Conservation (phyloP, 2,888 invertebrate species). For the Hedychridium roseum region DNA sequence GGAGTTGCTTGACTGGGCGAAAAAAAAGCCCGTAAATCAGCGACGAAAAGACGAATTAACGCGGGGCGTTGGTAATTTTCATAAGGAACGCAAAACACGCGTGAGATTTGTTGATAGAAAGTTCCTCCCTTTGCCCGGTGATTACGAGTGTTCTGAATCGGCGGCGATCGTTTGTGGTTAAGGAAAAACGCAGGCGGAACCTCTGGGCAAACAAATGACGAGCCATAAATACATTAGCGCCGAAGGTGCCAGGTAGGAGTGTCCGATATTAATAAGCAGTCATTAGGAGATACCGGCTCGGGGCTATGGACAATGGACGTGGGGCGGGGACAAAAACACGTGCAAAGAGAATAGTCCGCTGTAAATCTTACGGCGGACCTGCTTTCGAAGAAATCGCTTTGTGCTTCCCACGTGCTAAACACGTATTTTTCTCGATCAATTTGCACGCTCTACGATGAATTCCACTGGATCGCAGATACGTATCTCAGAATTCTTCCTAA, state of each 20-base stretch:
- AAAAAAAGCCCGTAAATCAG: too few species aligned
- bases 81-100: too few species aligned
- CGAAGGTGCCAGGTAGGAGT: conserved; percentile 40
- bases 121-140: too few species aligned
- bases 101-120: too few species aligned
- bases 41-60: too few species aligned
- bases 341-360: conserved; percentile 29
- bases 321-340: conserved; percentile 23
- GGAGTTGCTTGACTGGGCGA: too few species aligned
- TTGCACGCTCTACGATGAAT: too few species aligned
- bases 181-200: conserved; percentile 2
- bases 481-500: conserved; percentile 3
- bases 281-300: conserved; percentile 40
- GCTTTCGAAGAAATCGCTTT: conserved; percentile 25
- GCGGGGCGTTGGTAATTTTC: too few species aligned
- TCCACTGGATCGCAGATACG: too few species aligned
- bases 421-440: too few species aligned
- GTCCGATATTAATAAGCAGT: conserved; percentile 47
- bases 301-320: conserved; percentile 35
- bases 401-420: conserved; percentile 14
- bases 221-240: conserved; percentile 34
- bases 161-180: conserved; percentile 1
- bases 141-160: too few species aligned
- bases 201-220: conserved; percentile 39
- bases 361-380: conserved; percentile 30